Conservation (phyloP, 2,888 invertebrate species). For the Tolmerus cingulatus region DNA sequence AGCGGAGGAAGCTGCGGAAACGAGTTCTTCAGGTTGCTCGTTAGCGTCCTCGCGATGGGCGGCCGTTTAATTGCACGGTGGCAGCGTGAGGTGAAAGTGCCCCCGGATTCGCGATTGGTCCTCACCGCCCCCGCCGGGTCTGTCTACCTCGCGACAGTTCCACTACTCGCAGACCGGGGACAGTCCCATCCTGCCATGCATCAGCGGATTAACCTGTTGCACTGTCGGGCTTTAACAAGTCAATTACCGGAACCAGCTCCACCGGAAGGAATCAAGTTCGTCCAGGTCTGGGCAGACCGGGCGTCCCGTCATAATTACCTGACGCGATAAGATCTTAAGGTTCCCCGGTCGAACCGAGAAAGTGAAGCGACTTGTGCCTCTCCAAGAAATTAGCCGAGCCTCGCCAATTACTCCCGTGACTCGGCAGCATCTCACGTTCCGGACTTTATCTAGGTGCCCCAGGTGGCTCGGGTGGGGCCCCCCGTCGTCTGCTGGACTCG, state of each 20-base stretch:
- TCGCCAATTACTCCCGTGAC: background rate
- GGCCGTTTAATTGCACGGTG: background rate
- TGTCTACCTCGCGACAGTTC: background rate
- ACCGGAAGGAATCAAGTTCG: background rate
- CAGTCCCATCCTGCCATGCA: background rate
- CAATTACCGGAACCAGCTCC: background rate
- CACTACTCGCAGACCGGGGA: background rate
- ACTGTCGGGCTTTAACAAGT: background rate
- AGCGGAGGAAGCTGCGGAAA: conserved; percentile 21
- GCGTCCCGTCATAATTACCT: background rate
- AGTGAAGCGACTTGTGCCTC: background rate
- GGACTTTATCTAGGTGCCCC: background rate
- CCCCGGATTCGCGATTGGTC: background rate
- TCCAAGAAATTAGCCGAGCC: background rate
- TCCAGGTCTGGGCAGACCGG: background rate
- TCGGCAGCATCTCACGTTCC: background rate
- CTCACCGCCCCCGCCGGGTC: background rate
- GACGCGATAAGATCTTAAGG: background rate
- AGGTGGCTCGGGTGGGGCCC: background rate
- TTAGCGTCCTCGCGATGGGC: background rate
- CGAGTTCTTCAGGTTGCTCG: conserved; percentile 7
- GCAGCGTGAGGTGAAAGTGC: background rate
- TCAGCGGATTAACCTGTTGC: background rate
- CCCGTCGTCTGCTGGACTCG: background rate
- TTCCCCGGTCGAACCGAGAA: background rate